phyloP scores from a whole-genome alignment of 2,888 invertebrate species.

The Folsomia manolachei region DNA sequence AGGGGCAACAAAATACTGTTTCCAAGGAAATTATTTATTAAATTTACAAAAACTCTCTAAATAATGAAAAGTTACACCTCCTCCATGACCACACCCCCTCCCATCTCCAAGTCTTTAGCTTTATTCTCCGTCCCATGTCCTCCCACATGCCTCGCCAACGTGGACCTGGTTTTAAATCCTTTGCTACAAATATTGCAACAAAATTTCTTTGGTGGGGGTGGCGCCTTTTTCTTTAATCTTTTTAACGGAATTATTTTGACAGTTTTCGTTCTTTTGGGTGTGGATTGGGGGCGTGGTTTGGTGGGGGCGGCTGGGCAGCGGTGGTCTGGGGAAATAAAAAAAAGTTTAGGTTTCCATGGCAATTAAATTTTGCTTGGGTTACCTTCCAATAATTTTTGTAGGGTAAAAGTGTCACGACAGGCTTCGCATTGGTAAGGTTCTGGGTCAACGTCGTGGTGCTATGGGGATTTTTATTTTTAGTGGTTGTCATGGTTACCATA shows the following conservation, averaged over 20 bases:
- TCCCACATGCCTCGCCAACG: no score
- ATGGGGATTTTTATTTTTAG: background rate
- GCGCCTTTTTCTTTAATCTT: background rate
- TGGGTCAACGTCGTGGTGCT: background rate
- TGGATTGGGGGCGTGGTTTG: background rate
- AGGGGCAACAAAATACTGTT: no score
- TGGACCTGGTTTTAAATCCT: background rate
- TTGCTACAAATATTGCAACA: background rate
- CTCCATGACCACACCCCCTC: no score
- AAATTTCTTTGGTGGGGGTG: background rate
- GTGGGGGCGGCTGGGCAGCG: background rate
- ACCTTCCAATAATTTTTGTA: background rate
- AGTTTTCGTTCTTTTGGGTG: no score
- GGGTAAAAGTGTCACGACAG: background rate
- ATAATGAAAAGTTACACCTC: no score
- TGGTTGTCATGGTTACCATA: background rate
- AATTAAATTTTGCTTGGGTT: no score
- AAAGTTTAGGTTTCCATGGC: no score
- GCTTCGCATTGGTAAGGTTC: background rate
- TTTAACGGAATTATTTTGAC: background rate
- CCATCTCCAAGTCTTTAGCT: no score
- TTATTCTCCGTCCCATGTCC: no score
- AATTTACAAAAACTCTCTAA: no score
- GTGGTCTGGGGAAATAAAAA: no score
- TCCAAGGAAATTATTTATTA: no score